A percentile compares a stretch with the other conserved stretches of the same genome.
Conservation (phyloP, 2,113 vertebrate species). For the Chinchilla lanigera region DNA sequence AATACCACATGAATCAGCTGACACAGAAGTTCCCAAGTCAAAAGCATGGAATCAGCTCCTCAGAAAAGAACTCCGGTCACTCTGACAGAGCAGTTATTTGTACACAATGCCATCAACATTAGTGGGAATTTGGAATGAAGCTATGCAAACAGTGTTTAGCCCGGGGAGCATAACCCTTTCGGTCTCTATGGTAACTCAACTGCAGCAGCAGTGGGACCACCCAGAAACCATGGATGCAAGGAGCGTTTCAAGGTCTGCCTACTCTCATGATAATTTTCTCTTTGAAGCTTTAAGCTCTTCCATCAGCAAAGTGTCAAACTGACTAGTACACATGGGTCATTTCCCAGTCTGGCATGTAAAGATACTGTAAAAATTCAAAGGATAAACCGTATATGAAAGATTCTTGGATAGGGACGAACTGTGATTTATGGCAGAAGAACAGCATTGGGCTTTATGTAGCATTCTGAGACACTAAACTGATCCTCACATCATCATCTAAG, state of each 20-base stretch:
- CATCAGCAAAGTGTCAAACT: neutral
- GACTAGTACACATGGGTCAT: neutral
- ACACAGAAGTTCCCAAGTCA: neutral
- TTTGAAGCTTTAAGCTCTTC: constrained; percentile 52
- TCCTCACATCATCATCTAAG: neutral
- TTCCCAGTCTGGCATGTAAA: constrained; percentile 32
- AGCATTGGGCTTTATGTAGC: constrained; percentile 62
- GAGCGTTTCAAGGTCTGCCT: constrained; percentile 31
- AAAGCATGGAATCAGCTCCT: neutral
- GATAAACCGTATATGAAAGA: constrained; percentile 3
- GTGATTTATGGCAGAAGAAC: constrained; percentile 66
- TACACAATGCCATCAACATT: neutral
- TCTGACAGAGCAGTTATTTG: constrained; percentile 43
- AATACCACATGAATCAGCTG: neutral
- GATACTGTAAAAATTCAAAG: constrained; percentile 30
- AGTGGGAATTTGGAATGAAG: constrained; percentile 35
- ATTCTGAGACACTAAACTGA: constrained; percentile 59
- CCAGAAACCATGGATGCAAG: neutral
- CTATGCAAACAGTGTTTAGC: neutral
- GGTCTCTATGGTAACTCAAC: constrained; percentile 17
- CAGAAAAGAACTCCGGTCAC: neutral
- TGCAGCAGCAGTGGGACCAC: constrained; percentile 40
- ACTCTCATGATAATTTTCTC: constrained; percentile 6
- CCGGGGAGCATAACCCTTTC: constrained; percentile 35
- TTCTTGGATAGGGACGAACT: neutral